A percentile compares a stretch with the other conserved stretches of the same genome.
phyloP scores from a whole-genome alignment of 2,888 invertebrate genomes.

The Ferdinandea cuprea region DNA sequence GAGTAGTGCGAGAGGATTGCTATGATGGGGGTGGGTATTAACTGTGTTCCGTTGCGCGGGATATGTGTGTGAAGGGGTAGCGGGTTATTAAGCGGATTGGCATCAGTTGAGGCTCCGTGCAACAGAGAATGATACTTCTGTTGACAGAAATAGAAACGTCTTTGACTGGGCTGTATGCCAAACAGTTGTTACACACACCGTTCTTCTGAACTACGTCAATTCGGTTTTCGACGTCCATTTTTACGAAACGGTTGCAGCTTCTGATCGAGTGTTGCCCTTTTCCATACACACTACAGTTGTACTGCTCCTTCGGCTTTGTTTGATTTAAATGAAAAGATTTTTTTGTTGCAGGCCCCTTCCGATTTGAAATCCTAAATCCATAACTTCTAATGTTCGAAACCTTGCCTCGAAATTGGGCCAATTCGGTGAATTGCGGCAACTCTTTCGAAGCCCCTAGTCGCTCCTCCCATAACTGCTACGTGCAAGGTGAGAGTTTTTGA shows the following conservation, averaged over 20 bases:
- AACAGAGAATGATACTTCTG: not conserved
- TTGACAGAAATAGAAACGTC: not conserved
- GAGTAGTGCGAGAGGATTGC: too few species aligned
- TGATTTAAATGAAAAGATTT: not conserved
- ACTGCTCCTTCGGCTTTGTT: not conserved
- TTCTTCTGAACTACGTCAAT: not conserved
- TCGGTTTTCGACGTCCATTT: not conserved
- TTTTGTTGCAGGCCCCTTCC: not conserved
- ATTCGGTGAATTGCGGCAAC: not conserved
- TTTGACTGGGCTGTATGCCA: not conserved
- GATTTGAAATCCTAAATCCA: not conserved
- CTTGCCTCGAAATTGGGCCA: not conserved
- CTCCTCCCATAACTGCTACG: too few species aligned
- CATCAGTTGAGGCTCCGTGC: not conserved
- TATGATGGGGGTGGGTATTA: not conserved
- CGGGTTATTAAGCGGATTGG: not conserved
- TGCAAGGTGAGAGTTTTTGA: too few species aligned
- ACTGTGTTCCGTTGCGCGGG: not conserved
- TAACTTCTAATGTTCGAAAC: not conserved
- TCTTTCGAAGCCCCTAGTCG: too few species aligned
- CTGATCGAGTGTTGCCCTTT: too few species aligned
- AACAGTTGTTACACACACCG: not conserved
- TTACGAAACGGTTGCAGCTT: not conserved
- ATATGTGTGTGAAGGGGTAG: not conserved
- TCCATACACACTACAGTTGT: too few species aligned